phyloP scores from a whole-genome alignment of 2,797 vertebrate species.

The Scyliorhinus canicula region DNA sequence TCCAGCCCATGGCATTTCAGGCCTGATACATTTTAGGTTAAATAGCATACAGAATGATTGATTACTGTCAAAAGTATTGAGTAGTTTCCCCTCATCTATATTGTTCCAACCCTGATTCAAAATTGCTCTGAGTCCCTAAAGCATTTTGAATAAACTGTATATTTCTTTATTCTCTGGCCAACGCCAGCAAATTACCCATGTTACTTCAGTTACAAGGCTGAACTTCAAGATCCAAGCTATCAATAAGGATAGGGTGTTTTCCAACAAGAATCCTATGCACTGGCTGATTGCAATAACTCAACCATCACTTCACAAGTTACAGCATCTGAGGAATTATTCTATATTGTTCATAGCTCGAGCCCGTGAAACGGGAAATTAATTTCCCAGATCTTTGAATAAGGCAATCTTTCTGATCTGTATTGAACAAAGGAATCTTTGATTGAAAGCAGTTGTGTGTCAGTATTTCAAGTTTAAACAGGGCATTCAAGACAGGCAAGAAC shows the following conservation, averaged over 20 bases:
- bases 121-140: background rate
- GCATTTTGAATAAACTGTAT: background rate
- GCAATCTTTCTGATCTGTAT: background rate
- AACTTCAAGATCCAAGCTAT: background rate
- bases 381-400: background rate
- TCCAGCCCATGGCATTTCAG: too few relatives aligned
- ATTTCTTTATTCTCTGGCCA: background rate
- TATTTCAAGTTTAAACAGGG: background rate
- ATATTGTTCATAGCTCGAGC: background rate
- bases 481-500: background rate
- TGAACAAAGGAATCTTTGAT: background rate
- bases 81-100: background rate
- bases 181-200: background rate
- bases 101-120: background rate
- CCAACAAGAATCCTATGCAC: constrained; percentile 43
- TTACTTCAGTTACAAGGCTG: background rate
- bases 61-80: background rate
- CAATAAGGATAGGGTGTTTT: constrained; percentile 41
- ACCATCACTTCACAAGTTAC: constrained; percentile 40
- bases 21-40: background rate
- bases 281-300: constrained; percentile 41
- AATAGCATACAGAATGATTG: background rate
- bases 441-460: background rate
- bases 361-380: background rate
- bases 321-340: background rate